Conservation (phyloP, 2,113 vertebrate genomes). For the Alces alces region DNA sequence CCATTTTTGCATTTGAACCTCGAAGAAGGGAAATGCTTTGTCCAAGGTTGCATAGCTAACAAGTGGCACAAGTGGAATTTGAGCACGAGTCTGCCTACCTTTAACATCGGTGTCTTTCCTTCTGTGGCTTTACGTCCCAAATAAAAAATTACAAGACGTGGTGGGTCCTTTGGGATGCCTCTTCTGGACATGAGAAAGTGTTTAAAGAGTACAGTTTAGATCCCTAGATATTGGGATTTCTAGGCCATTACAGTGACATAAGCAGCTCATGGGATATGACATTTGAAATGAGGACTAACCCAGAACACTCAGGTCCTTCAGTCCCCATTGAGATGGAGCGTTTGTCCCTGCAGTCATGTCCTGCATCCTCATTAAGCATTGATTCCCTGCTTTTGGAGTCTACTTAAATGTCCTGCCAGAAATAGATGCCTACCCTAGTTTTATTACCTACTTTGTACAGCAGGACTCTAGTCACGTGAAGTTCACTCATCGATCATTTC, state of each 20-base stretch:
- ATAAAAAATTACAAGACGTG: not conserved
- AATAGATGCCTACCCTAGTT: not conserved
- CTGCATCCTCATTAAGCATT: not conserved
- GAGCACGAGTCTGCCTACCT: not conserved
- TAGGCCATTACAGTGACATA: conserved; percentile 14
- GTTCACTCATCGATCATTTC: not conserved
- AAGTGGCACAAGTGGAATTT: not conserved
- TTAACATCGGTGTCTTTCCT: not conserved
- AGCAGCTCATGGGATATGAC: not conserved
- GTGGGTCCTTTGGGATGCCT: not conserved
- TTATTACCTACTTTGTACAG: not conserved
- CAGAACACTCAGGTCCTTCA: conserved; percentile 25
- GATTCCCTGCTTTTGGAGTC: not conserved
- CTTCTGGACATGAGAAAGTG: not conserved
- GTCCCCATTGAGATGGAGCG: not conserved
- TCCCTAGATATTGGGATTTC: conserved; percentile 34
- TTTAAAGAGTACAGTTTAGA: not conserved
- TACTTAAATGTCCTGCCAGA: not conserved
- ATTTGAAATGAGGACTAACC: conserved; percentile 58
- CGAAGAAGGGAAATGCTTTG: not conserved
- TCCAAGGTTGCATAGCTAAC: not conserved
- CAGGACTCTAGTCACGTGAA: not conserved
- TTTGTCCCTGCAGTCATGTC: not conserved
- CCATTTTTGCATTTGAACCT: not conserved
- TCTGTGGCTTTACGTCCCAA: not conserved